Evolutionary conservation across 2,113 vertebrate genomes (phyloP).

Genomic region (Alosa alosa): DNA sequence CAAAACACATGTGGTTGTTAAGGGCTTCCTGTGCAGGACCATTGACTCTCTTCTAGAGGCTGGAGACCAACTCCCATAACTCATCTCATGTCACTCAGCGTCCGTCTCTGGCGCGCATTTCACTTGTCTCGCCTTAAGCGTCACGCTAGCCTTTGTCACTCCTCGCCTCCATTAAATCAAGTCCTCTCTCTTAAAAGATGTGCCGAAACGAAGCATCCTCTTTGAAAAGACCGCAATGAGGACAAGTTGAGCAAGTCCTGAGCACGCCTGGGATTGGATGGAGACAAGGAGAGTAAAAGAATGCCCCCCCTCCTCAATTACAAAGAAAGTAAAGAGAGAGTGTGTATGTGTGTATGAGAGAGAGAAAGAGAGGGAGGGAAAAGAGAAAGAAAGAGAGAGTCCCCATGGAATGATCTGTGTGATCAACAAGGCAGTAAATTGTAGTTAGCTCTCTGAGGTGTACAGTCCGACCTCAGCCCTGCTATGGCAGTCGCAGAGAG

Average conservation of each 20-base stretch:
- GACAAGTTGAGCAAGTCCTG: not conserved
- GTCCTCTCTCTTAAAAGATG: constrained; percentile 13
- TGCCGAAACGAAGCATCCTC: constrained; percentile 11
- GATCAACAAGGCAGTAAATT: constrained; percentile 12
- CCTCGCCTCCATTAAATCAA: not conserved
- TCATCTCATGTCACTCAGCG: constrained; percentile 13
- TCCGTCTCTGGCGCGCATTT: not conserved
- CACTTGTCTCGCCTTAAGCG: not conserved
- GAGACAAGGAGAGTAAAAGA: not conserved
- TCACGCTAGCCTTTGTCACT: not conserved
- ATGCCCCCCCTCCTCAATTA: not conserved
- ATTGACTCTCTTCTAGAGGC: not conserved
- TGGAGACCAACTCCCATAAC: not conserved
- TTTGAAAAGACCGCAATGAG: not conserved
- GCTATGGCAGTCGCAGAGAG: not conserved
- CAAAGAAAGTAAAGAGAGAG: not conserved
- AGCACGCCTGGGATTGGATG: not conserved
- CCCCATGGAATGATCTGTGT: not conserved
- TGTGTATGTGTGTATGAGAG: not conserved
- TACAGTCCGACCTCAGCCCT: not conserved
- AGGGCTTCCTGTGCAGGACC: not conserved
- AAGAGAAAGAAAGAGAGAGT: not conserved
- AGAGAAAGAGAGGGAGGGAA: not conserved
- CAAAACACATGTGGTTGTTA: constrained; percentile 21
- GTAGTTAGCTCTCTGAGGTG: constrained; percentile 7